Percentiles rank a stretch among this genome's conserved stretches.
These are phyloP conservation scores for Exephanes ischioxanthus DNA, from an alignment of 2,888 invertebrate genomes.

Conservation along the genomic window DNA sequence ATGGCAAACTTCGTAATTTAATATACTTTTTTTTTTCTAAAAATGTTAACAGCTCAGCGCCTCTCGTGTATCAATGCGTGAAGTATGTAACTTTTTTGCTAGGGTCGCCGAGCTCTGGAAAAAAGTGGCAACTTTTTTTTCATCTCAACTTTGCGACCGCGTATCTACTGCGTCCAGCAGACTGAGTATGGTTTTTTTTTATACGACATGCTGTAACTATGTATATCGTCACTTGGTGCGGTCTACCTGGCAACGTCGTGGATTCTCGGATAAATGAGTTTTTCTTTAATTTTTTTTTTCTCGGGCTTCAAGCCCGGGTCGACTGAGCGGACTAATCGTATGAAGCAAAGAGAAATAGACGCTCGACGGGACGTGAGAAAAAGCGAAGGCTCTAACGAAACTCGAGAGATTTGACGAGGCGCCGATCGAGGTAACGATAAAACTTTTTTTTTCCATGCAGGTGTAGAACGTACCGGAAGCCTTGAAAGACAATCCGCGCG, in stretches of 20 bases:
- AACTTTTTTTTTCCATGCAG: background rate
- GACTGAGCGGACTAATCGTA: conserved; percentile 41
- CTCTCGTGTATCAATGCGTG: too few relatives aligned
- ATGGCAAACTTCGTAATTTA: too few relatives aligned
- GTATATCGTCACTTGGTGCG: conserved; percentile 15
- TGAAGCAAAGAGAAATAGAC: conserved; percentile 1
- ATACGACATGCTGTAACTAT: background rate
- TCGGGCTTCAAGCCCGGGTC: conserved; percentile 60
- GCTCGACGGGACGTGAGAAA: background rate
- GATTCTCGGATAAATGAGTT: conserved; percentile 71
- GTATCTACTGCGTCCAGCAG: conserved; percentile 10
- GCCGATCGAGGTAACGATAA: background rate
- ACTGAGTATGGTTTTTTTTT: conserved; percentile 2
- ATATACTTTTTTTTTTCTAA: too few relatives aligned
- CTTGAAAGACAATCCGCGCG: background rate
- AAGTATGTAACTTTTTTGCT: conserved; percentile 1
- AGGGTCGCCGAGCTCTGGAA: background rate
- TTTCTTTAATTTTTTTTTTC: conserved; percentile 40
- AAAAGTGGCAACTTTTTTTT: conserved; percentile 31
- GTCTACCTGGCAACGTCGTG: conserved; percentile 52
- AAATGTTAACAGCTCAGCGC: too few relatives aligned
- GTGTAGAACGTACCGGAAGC: background rate
- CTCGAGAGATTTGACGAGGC: background rate
- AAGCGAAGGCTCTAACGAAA: background rate
- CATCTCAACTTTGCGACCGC: conserved; percentile 35